Percentiles rank a stretch among this genome's conserved stretches.
Evolutionary conservation across 1,140 invertebrate genomes (phyloP).

Genomic region (Trichogramma pretiosum): DNA sequence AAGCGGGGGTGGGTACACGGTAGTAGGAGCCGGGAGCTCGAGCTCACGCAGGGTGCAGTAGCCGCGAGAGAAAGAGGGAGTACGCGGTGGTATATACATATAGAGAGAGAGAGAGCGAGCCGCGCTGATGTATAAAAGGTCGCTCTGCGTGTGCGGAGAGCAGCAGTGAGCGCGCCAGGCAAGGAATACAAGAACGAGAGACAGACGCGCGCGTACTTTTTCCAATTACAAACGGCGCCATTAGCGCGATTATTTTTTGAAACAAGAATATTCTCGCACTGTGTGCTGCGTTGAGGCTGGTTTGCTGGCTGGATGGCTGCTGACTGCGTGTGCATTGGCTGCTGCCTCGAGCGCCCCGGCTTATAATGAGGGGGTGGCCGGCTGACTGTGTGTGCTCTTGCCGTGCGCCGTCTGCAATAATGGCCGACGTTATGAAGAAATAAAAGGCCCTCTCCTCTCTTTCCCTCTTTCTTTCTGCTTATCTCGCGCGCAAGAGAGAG

Average conservation of each 20-base stretch:
- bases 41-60: too few species aligned
- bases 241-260: conserved; percentile 39
- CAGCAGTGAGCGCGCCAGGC: too few species aligned
- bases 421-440: conserved; percentile 46
- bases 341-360: conserved; percentile 25
- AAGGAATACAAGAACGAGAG: neutral
- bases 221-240: conserved; percentile 41
- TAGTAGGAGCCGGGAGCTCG: too few species aligned
- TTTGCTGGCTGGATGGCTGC: too few species aligned
- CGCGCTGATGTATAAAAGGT: conserved; percentile 21
- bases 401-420: too few species aligned
- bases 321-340: too few species aligned
- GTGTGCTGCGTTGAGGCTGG: too few species aligned
- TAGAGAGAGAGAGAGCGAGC: conserved; percentile 1
- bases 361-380: conserved; percentile 43
- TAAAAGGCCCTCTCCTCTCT: conserved; percentile 32
- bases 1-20: too few species aligned
- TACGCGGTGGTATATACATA: neutral
- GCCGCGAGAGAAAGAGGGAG: too few species aligned
- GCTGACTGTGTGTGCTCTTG: too few species aligned
- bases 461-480: conserved; percentile 29
- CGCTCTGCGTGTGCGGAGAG: conserved; percentile 25
- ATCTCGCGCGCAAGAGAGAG: conserved; percentile 35
- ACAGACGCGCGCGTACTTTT: conserved; percentile 27
- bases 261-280: conserved; percentile 43